Base-by-base conservation (phyloP, 2,888 invertebrate species). In the Orthosia incerta region DNA sequence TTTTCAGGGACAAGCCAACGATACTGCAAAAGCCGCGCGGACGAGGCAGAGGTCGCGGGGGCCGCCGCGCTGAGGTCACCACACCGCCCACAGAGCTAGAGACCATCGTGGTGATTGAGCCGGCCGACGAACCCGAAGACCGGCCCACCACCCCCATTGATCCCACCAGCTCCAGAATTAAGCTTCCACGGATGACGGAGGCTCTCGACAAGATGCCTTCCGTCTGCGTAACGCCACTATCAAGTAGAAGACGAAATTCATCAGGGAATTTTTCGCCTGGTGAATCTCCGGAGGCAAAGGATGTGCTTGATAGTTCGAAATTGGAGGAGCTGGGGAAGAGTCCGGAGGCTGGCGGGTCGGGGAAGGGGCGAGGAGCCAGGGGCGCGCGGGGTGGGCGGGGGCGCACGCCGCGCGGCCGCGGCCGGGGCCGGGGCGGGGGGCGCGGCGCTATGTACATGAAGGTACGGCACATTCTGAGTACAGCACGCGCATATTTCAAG, bases 161-260 rank as follows among this genome's bases (percentile, higher is more conserved):
- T 85, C 95, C 95, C 2, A 96, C 94, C 3, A 95, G 95, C 80
- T 94, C 95, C n/a, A 89, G 96, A 46, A 93, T 95, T 72, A 96
- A 96, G 80, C 89, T 95, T 62, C 96, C 96, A n/a, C 90, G 96
- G 0, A 94, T 96, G 94, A 96, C 96, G 3, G 96, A 96, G 78
- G 95, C 95, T 4, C 88, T 96, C 5, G 95, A 96, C 79, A 95
- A 95, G 66, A 93, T 94, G 89, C 93, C 94, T 1, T 91, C 91
- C 5, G 85, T 89, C 5, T 94, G 94, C 74, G 86, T 91, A 5
- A 95, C 95, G 7, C 94, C 95, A 18, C 86, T 95, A 48, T 90
- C 94, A 31, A 94, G 94, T 77, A 89, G 95, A 55, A 89, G 93
- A 46, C 88, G 92, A 39, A 91, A 86, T 69, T 92, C 93, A 2